Evolutionary conservation across 2,797 vertebrate species (phyloP).

Genomic region (Erethizon dorsatum): DNA sequence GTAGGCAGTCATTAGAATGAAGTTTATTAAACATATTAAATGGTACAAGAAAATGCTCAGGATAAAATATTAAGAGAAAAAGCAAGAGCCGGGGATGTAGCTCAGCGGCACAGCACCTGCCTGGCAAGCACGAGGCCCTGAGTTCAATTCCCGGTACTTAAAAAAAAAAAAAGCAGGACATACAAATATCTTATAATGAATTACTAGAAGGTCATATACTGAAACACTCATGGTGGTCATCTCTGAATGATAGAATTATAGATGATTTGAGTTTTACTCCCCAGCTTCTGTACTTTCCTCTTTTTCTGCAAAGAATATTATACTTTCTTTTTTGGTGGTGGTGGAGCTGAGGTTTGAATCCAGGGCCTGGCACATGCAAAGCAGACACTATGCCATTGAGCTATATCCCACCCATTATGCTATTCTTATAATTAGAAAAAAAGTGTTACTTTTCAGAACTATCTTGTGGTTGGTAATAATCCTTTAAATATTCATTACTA

Average conservation of each 20-base stretch:
- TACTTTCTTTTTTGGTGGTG: not conserved
- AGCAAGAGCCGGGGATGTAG: not conserved
- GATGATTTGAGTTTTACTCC: conserved; percentile 60
- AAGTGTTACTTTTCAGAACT: conserved; percentile 59
- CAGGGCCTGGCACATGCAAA: not conserved
- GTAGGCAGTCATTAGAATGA: conserved; percentile 52
- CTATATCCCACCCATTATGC: not conserved
- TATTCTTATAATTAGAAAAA: conserved; percentile 60
- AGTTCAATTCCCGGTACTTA: not conserved
- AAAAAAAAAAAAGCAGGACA: not conserved
- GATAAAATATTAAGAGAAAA: conserved; percentile 62
- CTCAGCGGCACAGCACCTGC: not conserved
- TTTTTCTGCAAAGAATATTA: conserved; percentile 39
- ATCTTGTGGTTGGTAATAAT: conserved; percentile 37
- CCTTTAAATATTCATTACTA: conserved; percentile 54
- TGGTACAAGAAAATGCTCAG: conserved; percentile 57
- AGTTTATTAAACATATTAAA: conserved; percentile 54
- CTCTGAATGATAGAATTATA: conserved; percentile 5
- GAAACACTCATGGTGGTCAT: conserved; percentile 17
- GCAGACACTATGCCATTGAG: not conserved
- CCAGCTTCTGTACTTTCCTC: conserved; percentile 9
- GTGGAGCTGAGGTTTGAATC: not conserved
- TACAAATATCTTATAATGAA: conserved; percentile 51
- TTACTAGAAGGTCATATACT: conserved; percentile 49
- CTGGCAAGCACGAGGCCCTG: not conserved